These are phyloP conservation scores for Anastrepha ludens DNA, from an alignment of 1,140 invertebrate genomes.

Conservation along the genomic window DNA sequence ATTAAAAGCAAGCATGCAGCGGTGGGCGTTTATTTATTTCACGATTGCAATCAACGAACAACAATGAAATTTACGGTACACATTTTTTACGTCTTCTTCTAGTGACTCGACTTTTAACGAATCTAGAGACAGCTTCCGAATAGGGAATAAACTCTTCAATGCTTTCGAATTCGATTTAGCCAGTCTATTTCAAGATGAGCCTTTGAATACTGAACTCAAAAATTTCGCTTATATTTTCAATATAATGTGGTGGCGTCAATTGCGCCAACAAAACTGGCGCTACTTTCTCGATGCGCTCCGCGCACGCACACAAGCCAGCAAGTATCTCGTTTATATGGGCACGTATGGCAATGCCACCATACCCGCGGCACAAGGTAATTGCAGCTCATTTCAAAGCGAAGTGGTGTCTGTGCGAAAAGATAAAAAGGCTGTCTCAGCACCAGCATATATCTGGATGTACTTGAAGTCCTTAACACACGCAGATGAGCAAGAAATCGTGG, in stretches of 20 bases:
- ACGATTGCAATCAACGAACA: too few species aligned
- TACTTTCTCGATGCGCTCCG: conserved; percentile 17
- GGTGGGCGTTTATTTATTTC: too few species aligned
- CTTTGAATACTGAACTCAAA: not conserved
- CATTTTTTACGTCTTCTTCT: not conserved
- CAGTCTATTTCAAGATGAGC: not conserved
- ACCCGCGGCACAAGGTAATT: not conserved
- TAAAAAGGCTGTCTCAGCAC: not conserved
- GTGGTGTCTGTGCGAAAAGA: not conserved
- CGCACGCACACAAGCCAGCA: not conserved
- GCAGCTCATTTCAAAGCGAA: not conserved
- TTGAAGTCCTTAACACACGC: not conserved
- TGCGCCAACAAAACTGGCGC: conserved; percentile 39
- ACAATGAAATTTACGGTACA: not conserved
- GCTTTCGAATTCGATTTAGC: conserved; percentile 10
- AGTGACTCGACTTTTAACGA: not conserved
- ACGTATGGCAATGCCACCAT: not conserved
- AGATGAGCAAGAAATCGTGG: not conserved
- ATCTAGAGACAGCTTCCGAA: not conserved
- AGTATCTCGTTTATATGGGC: conserved; percentile 37
- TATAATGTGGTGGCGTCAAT: conserved; percentile 39
- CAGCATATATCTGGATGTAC: conserved; percentile 18
- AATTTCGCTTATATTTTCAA: not conserved
- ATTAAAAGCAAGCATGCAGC: too few species aligned
- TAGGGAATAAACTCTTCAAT: not conserved